These are phyloP conservation scores for Diplodus sargus DNA, from an alignment of 2,797 vertebrate species.

Conservation along the genomic window DNA sequence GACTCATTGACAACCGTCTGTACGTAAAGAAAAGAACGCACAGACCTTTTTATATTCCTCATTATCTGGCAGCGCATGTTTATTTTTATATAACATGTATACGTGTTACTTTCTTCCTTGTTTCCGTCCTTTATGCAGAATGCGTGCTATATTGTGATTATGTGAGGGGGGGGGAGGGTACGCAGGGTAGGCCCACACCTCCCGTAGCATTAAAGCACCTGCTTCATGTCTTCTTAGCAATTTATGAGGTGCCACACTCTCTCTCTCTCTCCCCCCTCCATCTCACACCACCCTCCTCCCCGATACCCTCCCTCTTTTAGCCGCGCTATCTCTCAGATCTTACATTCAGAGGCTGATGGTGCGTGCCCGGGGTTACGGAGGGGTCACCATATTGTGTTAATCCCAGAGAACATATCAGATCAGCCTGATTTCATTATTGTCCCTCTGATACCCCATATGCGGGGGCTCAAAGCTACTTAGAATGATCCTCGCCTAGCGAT, in stretches of 20 bases:
- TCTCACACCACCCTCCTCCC: constrained; percentile 12
- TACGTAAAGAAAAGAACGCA: constrained; percentile 22
- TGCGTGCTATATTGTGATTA: constrained; percentile 55
- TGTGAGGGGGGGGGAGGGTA: constrained; percentile 12
- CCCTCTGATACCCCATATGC: constrained; percentile 66
- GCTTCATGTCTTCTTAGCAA: constrained; percentile 80
- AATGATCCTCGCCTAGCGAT: constrained; percentile 68
- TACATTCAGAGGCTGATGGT: constrained; percentile 49
- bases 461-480: constrained; percentile 69
- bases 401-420: constrained; percentile 73
- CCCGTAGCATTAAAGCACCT: constrained; percentile 82
- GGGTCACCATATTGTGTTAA: constrained; percentile 74
- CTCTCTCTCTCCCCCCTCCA: constrained; percentile 27
- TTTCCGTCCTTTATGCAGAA: constrained; percentile 19
- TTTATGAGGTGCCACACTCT: constrained; percentile 72
- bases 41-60: constrained; percentile 19
- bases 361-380: constrained; percentile 53
- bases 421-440: constrained; percentile 78
- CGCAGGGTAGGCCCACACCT: constrained; percentile 64
- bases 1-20: constrained; percentile 60
- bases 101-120: background rate
- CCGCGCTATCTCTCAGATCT: constrained; percentile 55
- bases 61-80: constrained; percentile 26
- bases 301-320: constrained; percentile 38
- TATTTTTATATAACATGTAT: constrained; percentile 18